phyloP scores from a whole-genome alignment of 2,797 vertebrate species.

The Hypotaenidia philippensis region DNA sequence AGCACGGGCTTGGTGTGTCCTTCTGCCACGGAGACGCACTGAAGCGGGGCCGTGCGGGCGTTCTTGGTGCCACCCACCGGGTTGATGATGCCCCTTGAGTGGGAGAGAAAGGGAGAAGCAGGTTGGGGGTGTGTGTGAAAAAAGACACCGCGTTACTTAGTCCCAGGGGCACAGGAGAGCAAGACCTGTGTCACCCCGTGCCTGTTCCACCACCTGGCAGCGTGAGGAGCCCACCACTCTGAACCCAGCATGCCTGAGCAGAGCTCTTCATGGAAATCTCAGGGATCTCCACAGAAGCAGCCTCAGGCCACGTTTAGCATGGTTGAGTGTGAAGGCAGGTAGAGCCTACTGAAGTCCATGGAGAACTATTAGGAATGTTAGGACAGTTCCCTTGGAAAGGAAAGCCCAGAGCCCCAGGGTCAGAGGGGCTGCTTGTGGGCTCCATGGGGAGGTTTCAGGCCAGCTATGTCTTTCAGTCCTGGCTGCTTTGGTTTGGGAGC shows the following conservation, averaged over 20 bases:
- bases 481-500: too few species aligned
- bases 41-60: slow-evolving; percentile 90
- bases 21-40: slow-evolving; percentile 94
- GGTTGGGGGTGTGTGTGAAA: neutral
- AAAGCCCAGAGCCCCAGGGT: too few species aligned
- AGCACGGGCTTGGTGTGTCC: slow-evolving; percentile 97
- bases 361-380: too few species aligned
- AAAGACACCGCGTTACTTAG: fast-evolving
- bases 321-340: too few species aligned
- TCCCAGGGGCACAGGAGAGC: neutral
- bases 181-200: neutral
- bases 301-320: neutral
- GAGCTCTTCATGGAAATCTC: neutral
- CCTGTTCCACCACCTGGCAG: neutral
- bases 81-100: slow-evolving; percentile 92
- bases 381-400: too few species aligned
- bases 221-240: neutral
- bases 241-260: fast-evolving
- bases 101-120: slow-evolving; percentile 70
- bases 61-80: slow-evolving; percentile 92
- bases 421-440: too few species aligned
- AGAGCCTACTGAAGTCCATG: too few species aligned
- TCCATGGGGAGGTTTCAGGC: too few species aligned
- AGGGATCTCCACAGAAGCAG: neutral
- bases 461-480: too few species aligned